Evolutionary conservation across 92 coral and sea anemone genomes (phyloP).

Genomic region (Phenganax subtilis): DNA sequence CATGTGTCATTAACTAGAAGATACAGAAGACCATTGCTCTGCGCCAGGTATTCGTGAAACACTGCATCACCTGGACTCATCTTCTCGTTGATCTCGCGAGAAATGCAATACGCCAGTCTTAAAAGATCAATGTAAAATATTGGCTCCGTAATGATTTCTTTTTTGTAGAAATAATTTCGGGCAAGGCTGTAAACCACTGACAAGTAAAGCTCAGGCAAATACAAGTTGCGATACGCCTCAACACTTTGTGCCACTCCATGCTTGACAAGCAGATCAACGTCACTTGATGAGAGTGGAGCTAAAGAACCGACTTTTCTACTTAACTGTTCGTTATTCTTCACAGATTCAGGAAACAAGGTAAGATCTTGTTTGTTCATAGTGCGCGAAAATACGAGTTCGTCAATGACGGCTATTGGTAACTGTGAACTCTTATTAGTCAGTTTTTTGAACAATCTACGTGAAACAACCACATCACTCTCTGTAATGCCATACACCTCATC

Average conservation of each 20-base stretch:
- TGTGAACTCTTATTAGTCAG: conserved; percentile 30
- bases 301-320: conserved; percentile 26
- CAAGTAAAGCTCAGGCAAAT: conserved; percentile 28
- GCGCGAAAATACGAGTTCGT: conserved; percentile 30
- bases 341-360: conserved; percentile 2
- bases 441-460: conserved; percentile 6
- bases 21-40: conserved; percentile 26
- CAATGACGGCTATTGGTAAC: not conserved
- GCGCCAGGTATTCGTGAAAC: conserved; percentile 21
- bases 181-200: conserved; percentile 31
- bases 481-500: not conserved
- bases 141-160: not conserved
- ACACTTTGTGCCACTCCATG: conserved; percentile 19
- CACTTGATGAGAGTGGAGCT: conserved; percentile 19
- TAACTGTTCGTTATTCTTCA: not conserved
- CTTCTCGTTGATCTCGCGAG: conserved; percentile 20
- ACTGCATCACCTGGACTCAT: conserved; percentile 29
- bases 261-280: conserved; percentile 19
- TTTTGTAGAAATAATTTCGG: conserved; percentile 20
- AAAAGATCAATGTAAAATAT: conserved; percentile 14
- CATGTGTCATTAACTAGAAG: conserved; percentile 23
- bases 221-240: conserved; percentile 11
- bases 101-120: conserved; percentile 31
- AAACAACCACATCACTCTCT: not conserved
- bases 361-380: conserved; percentile 13